Base-by-base conservation (phyloP, 2,888 invertebrate species). In the Ophioninae sp. region DNA sequence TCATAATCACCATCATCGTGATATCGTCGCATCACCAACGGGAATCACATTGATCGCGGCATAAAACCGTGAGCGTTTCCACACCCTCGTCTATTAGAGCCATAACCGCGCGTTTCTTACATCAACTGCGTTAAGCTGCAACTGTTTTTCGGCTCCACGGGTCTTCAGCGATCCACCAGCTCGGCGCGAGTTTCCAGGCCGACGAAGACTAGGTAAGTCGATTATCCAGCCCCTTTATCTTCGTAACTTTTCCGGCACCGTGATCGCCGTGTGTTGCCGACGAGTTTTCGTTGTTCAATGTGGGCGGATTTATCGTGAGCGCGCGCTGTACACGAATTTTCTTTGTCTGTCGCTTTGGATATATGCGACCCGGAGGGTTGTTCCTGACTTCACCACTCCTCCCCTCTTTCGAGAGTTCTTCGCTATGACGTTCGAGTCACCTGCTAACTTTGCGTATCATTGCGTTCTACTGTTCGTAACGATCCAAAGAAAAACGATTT, bases 81-180 rank as follows among this genome's bases (percentile, higher is more conserved):
- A 65, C 50, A 13, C 50, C 50, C 6, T 50, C 50, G 61, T 74
- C 44, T 30, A 78, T 21, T 62, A 74, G 20, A 81, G 64, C 73
- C 44, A 67, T 50, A 50, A 17, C 50, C 10, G 41, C 67, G 64
- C 50, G 64, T 79, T 84, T 80, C 74, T 50, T 67, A 69, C 59
- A 59, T 64, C 62, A 82, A 78, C 81, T 76, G 82, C 79, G 73
- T 83, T 81, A 90, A 91, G 86, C 91, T 92, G 91, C 92, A 91
- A 91, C 89, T 92, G 88, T 91, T 92, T 87, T 92, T 92, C 86
- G 90, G 91, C 73, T 90, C 88, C 61, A 73, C 82, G 82, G 86
- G 83, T 85, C 86, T 83, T 81, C 78, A 85, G 80, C 81, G 85
- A 87, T 86, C 86, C 86, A 85, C 78, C 77, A 79, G 79, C 82